Base-by-base conservation (phyloP, 2,797 vertebrate species). In the Cossypha polioptera region DNA sequence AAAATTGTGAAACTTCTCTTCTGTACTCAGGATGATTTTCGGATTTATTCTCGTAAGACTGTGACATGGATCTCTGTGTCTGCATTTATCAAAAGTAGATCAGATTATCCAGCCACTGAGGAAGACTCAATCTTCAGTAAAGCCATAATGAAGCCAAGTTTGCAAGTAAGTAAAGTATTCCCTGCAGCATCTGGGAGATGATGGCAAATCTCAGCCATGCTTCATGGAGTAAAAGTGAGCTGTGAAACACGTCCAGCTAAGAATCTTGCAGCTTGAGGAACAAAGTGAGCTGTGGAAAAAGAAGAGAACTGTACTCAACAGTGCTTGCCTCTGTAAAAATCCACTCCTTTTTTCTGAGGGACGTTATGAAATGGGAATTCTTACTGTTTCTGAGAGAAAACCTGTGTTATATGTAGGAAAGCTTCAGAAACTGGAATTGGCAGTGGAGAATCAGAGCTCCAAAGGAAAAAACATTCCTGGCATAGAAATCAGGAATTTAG, bases 21-120 rank as follows among this genome's bases (percentile, higher is more conserved):
- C 54, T 96, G 16, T 92, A 14, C 90, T 94, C 17, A 98, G 98
- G 98, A 98, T 94, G 98, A 98, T 93, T 98, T 98, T 92, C 97
- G 43, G 38, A 93, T 77, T 92, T 98, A 97, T 43, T 97, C 97
- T 81, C 62, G 95, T 92, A 98, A 98, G 85, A 96, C 94, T 50
- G 97, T 98, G 38, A 87, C 40, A 7, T 97, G 97, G 97, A 94
- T 98, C 78, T 91, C 95, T 68, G 81, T 98, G 59, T 94, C 98
- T 48, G 63, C 93, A 48, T 36, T 96, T 57, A 62, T 62, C 54
- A 69, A 87, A 33, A 86, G 90, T 35, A 88, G 42, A 62, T 83
- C 63, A 2, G 92, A 96, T 66, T 90, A 91, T 75, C 74, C 90
- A 85, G 13, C 82, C 54, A 22, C 91, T 31, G 97, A 97, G 51